Evolutionary conservation across 2,888 invertebrate genomes (phyloP).

Genomic region (Pyrrhosoma nymphula): DNA sequence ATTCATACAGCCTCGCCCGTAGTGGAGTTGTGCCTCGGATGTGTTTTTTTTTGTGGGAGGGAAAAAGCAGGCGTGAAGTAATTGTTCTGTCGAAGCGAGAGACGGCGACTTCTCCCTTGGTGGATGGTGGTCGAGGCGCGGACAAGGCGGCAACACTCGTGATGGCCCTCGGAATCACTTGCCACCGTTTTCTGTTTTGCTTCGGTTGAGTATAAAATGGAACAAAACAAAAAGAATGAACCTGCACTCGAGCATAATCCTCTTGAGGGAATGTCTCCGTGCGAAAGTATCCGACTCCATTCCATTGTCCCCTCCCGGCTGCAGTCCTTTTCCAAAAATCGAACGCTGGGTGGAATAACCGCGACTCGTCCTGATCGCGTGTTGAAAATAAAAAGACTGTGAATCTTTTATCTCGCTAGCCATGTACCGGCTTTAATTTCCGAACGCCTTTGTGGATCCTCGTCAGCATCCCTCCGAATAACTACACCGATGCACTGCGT

Average conservation of each 20-base stretch:
- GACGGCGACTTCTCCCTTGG: not conserved
- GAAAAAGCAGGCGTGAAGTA: not conserved
- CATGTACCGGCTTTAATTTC: not conserved
- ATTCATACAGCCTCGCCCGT: no score
- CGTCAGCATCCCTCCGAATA: not conserved
- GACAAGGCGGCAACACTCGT: no score
- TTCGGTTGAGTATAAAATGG: not conserved
- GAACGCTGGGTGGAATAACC: constrained; percentile 1
- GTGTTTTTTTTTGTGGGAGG: not conserved
- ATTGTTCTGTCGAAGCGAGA: not conserved
- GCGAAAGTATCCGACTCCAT: not conserved
- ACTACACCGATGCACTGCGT: not conserved
- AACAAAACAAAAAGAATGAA: not conserved
- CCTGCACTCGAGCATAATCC: not conserved
- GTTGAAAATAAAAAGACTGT: not conserved
- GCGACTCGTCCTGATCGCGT: not conserved
- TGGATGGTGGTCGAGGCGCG: not conserved
- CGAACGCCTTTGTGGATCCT: not conserved
- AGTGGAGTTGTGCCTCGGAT: no score
- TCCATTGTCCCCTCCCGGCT: not conserved
- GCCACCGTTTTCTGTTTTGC: not conserved
- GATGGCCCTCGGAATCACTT: not conserved
- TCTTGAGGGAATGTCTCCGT: not conserved
- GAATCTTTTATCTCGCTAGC: not conserved
- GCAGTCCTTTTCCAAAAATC: not conserved